These are phyloP conservation scores for Slavum lentiscoides DNA, from an alignment of 2,888 invertebrate species.

Conservation along the genomic window DNA sequence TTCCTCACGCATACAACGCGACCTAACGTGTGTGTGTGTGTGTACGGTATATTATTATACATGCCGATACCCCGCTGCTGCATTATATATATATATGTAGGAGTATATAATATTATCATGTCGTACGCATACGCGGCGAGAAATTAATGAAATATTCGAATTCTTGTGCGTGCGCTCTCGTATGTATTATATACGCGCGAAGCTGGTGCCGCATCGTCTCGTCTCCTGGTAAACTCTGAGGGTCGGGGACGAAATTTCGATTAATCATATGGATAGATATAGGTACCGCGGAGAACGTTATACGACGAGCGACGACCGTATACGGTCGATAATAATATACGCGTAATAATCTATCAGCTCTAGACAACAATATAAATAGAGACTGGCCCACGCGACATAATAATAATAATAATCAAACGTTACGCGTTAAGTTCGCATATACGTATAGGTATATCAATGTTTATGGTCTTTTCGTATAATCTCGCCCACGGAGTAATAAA, in stretches of 20 bases:
- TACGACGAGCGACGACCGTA: not conserved
- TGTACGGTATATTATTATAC: too few species aligned
- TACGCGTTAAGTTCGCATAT: not conserved
- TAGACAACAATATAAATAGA: not conserved
- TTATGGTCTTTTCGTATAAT: too few species aligned
- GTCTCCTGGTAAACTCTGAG: not conserved
- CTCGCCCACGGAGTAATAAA: too few species aligned
- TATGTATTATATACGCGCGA: not conserved
- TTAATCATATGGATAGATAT: not conserved
- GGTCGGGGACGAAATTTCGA: not conserved
- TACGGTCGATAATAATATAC: not conserved
- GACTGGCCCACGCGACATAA: too few species aligned
- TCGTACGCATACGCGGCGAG: not conserved
- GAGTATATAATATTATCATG: not conserved
- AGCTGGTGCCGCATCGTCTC: not conserved
- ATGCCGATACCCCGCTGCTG: too few species aligned
- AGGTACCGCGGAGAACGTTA: not conserved
- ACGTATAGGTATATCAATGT: not conserved
- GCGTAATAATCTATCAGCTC: not conserved
- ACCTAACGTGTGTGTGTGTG: too few species aligned
- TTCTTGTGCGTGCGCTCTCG: not conserved
- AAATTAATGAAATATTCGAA: constrained; percentile 11
- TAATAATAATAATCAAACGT: too few species aligned
- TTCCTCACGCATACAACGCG: too few species aligned
- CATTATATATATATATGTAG: too few species aligned